Base-by-base conservation (phyloP, 2,113 vertebrate species). In the Gambusia affinis region DNA sequence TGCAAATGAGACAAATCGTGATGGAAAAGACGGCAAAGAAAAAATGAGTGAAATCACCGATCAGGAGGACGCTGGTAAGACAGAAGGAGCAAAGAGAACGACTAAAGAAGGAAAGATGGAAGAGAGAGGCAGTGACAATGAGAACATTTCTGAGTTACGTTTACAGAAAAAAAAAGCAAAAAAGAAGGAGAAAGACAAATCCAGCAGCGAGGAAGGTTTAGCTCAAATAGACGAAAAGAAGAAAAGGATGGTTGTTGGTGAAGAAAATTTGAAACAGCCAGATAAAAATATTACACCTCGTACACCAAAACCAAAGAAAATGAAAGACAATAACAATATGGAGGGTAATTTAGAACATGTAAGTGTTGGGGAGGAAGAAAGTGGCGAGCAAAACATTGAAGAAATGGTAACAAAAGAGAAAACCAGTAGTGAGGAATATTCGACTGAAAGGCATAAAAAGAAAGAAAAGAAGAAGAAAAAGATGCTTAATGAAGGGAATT, bases 101-200 rank as follows among this genome's bases (percentile, higher is more conserved):
- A 29, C 12, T 28, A 30, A 68, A 51, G 60, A 64, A 29, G 72
- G 73, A 15, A 1, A 24, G 0, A 71, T 24, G 4, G 63, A 63
- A 51, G 60, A 12, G 8, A 72, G 28, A 0, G 14, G 4, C 31
- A 76, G 2, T 63, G n/a, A 29, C 0, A 4, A 42, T 12, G 51
- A 28, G 0, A 67, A 75, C 0, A 37, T 27, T 15, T 64, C 31
- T 14, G 85, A 87, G 65, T 35, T 67, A 4, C 2, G 14, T 6
- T 60, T 75, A 12, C 73, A 44, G 60, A 37, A 61, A 65, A 90
- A 83, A 51, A 91, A 88, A 78, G 12, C 14, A 0, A 88, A 88
- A 67, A 91, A 88, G 68, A 85, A 80, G 64, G 75, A 81, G 70
- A 86, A 67, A 12, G 57, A 81, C 15, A 77, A 67, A 70, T 7